Evolutionary conservation across 2,113 vertebrate species (phyloP), one percentile per base, ranked within the genome.

Genomic region (Pontoporia blainvillei): DNA sequence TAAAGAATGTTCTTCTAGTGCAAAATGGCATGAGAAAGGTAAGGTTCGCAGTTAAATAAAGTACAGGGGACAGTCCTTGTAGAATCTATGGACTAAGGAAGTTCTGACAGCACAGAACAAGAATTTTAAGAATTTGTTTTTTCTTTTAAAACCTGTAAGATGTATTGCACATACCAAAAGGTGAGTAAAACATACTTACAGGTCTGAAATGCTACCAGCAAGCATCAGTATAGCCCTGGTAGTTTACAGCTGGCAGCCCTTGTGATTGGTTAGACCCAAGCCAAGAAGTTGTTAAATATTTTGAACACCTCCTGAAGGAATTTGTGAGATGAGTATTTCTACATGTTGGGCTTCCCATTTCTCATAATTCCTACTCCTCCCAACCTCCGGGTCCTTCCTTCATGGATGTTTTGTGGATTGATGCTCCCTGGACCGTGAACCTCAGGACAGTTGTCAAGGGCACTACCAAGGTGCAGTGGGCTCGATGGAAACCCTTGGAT

Each of bases 381-480:
- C 62, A 8, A 20, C 69, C 31, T 25, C 17, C 36, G 61, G 1
- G 86, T 73, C 91, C 67, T 54, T 54, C 34, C 52, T 66, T n/a
- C 29, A 31, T 27, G 44, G 20, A 2, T 25, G 54, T 73, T 3
- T 0, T 13, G 36, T 90, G 62, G 54, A 88, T 15, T 14, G 0
- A 1, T 62, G 46, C 13, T 76, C 6, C 44, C 59, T 95, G 23
- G 87, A 73, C 1, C 73, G 14, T 49, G 36, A 95, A 69, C 59
- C 86, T 95, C 66, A 90, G 83, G 95, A 97, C 31, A 69, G 83
- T 90, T 44, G 36, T 90, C 92, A 46, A 46, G 82, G 49, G 96
- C 96, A 96, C n/a, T 1, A 10, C 0, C 0, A 64, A 96, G 27
- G 2, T 79, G 11, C 8, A 83, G 18, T 1, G 0, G 27, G 1